phyloP scores from a whole-genome alignment of 2,797 vertebrate genomes.

The Enoplosus armatus region DNA sequence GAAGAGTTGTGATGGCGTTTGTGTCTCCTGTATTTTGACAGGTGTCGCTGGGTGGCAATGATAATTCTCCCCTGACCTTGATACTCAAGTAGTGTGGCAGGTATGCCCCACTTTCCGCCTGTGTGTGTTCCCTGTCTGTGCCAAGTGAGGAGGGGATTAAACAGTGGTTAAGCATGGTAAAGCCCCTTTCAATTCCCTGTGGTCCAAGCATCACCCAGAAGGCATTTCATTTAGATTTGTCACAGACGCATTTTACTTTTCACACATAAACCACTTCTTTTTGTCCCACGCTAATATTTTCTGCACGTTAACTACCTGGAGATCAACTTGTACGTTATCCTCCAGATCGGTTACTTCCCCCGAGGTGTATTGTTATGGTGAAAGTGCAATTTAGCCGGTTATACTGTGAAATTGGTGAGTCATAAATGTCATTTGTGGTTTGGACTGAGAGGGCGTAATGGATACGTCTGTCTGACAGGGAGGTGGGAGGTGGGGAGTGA shows the following conservation, averaged over 20 bases:
- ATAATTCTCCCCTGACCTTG: constrained; percentile 64
- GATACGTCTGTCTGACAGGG: constrained; percentile 55
- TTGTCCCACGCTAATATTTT: constrained; percentile 42
- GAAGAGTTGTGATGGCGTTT: constrained; percentile 63
- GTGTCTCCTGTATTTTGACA: constrained; percentile 73
- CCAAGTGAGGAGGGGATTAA: constrained; percentile 55
- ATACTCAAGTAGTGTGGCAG: constrained; percentile 61
- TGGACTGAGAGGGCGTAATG: constrained; percentile 61
- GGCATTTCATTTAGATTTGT: constrained; percentile 41
- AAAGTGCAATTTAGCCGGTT: constrained; percentile 42
- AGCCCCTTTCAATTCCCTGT: constrained; percentile 54
- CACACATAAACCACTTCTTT: constrained; percentile 19
- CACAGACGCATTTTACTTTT: constrained; percentile 36
- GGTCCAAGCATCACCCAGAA: constrained; percentile 34
- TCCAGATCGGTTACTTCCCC: constrained; percentile 30
- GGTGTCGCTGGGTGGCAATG: constrained; percentile 57
- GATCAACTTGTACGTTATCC: constrained; percentile 21
- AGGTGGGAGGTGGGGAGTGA: constrained; percentile 59
- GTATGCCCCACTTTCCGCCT: constrained; percentile 56
- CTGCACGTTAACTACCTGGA: constrained; percentile 5
- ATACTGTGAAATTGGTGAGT: constrained; percentile 68
- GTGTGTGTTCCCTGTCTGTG: constrained; percentile 55
- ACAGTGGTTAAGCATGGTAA: constrained; percentile 46
- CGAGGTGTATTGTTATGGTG: constrained; percentile 25
- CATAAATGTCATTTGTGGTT: constrained; percentile 70